These are phyloP conservation scores for Nipponacmea schrenckii DNA, from an alignment of 2,888 invertebrate species.

Conservation along the genomic window DNA sequence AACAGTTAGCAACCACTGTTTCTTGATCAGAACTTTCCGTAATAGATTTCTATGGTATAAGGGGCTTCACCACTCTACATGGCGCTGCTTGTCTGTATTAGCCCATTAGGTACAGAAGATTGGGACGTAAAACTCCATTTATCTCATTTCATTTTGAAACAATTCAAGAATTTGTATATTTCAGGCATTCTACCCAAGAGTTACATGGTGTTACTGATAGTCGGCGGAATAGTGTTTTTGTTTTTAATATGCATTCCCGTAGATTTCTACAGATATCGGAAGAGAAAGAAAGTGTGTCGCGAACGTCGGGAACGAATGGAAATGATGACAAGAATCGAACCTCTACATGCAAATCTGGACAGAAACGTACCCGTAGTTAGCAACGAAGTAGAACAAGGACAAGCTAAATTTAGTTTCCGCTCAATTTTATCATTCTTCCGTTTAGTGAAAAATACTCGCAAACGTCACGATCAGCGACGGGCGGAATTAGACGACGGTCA, in stretches of 20 bases:
- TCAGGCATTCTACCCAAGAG: constrained; percentile 33
- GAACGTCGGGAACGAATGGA: constrained; percentile 33
- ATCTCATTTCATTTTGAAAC: too few species aligned
- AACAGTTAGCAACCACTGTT: too few species aligned
- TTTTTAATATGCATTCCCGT: constrained; percentile 34
- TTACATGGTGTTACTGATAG: constrained; percentile 33
- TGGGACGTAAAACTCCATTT: too few species aligned
- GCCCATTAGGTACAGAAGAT: too few species aligned
- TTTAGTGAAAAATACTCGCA: constrained; percentile 15
- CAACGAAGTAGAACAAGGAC: constrained; percentile 6
- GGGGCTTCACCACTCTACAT: too few species aligned
- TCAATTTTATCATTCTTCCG: constrained; percentile 20
- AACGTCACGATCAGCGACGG: background rate
- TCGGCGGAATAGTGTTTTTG: constrained; percentile 30
- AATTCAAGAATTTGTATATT: background rate
- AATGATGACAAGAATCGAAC: constrained; percentile 33
- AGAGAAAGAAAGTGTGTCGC: constrained; percentile 32
- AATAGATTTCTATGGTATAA: too few species aligned
- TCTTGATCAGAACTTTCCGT: too few species aligned
- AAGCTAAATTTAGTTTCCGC: constrained; percentile 16
- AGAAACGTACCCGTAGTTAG: background rate
- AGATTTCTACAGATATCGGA: constrained; percentile 35
- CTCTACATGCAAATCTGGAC: constrained; percentile 28
- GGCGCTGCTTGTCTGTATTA: too few species aligned
- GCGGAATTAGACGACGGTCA: too few species aligned